Base-by-base conservation (phyloP, 2,113 vertebrate species). In the Phylloscopus trochilus region DNA sequence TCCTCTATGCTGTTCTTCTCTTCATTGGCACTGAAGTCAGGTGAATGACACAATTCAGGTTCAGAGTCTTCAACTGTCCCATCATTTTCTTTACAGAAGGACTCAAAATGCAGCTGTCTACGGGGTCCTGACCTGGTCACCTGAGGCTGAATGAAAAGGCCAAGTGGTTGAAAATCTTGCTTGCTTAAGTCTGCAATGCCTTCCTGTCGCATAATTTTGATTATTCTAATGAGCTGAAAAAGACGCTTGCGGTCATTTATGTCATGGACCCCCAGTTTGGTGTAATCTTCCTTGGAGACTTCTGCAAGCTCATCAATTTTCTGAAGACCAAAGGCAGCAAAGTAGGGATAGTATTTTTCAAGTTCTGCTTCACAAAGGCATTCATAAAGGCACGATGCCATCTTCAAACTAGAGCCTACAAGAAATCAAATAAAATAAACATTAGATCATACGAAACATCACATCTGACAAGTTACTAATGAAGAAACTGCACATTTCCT, bases 361-460 rank as follows among this genome's bases (percentile, higher is more conserved):
- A 99, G 98, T 78, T 98, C 98, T 68, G 98, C 98, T 33, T 99
- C 98, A 94, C 95, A 98, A 92, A 99, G 98, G 94, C 98, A 99
- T 95, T 99, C 98, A 52, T 98, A 98, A 56, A 99, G 97, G 86
- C 98, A 98, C 41, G 98, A 98, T 44, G 98, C 95, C 98, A 99
- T 99, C 84, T 83, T 97, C 87, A 95, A 87, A 70, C 55, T 88
- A 79, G 93, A 85, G n/a, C 69, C 82, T 94, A 44, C 31, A 86
- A 94, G 49, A 95, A 92, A 66, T 39, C 24, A 96, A 91, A 84
- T 4, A 90, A 51, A 85, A 63, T 15, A 87, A 89, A 56, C 33
- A 73, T 33, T 80, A 49, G n/a, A 46, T 46, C 5, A 24, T 17
- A 79, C 19, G 59, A 47, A 93, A 92, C 35, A 75, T 49, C n/a